These are phyloP conservation scores for Capitella teleta DNA, from an alignment of 1,140 invertebrate species.

Conservation along the genomic window DNA sequence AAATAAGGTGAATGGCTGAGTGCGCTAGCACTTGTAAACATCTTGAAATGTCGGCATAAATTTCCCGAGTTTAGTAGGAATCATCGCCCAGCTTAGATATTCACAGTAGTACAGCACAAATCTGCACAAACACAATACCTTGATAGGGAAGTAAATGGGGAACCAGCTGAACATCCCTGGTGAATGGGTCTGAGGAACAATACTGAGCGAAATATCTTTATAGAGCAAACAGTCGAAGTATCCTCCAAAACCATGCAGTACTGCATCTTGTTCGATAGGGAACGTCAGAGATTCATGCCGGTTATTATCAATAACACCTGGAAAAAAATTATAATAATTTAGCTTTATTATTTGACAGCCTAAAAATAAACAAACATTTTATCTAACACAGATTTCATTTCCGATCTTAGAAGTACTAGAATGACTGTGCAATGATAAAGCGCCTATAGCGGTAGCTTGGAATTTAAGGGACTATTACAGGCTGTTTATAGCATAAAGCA, in stretches of 20 bases:
- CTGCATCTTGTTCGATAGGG: constrained; percentile 56
- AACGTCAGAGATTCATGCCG: constrained; percentile 62
- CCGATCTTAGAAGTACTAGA: background rate
- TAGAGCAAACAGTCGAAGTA: constrained; percentile 86
- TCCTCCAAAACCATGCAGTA: constrained; percentile 86
- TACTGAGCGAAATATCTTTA: constrained; percentile 69
- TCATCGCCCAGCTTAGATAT: too few relatives aligned
- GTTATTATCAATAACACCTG: constrained; percentile 53
- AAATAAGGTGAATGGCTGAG: too few relatives aligned
- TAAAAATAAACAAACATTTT: background rate
- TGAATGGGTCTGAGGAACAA: too few relatives aligned
- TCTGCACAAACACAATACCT: too few relatives aligned
- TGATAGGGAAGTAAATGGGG: too few relatives aligned
- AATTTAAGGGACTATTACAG: background rate
- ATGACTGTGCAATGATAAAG: background rate
- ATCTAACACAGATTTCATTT: background rate
- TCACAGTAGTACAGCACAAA: too few relatives aligned
- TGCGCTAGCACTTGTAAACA: too few relatives aligned
- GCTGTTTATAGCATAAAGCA: background rate
- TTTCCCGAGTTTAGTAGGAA: too few relatives aligned
- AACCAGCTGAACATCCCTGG: too few relatives aligned
- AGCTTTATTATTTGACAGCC: background rate
- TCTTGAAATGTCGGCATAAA: too few relatives aligned
- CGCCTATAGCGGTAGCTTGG: background rate
- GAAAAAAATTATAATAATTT: background rate